Conservation (phyloP, 2,113 vertebrate genomes). For the Erinaceus europaeus region DNA sequence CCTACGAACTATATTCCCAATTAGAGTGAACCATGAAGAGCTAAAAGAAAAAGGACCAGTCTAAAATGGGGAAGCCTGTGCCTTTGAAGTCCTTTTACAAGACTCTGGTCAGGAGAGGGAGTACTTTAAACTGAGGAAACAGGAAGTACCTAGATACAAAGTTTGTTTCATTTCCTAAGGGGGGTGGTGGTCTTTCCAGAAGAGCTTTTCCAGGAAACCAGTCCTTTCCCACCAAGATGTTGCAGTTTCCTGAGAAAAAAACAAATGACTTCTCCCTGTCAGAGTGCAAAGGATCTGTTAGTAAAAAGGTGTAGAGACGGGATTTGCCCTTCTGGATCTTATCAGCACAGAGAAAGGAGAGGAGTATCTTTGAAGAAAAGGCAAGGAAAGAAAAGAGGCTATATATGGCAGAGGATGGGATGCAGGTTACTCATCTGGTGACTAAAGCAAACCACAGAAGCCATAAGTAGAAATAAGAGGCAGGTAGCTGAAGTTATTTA, state of each 20-base stretch:
- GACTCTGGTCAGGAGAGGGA: background rate
- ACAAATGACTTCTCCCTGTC: slow-evolving; percentile 23
- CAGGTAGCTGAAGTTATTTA: too few species aligned
- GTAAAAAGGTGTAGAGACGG: background rate
- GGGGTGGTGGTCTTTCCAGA: slow-evolving; percentile 3
- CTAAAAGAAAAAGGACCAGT: background rate
- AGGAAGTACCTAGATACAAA: slow-evolving; percentile 55
- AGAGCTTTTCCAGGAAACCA: slow-evolving; percentile 57
- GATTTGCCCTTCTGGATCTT: background rate
- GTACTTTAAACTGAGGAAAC: slow-evolving; percentile 58
- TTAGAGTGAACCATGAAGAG: background rate
- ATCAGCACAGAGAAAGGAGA: background rate
- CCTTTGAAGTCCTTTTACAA: slow-evolving; percentile 51
- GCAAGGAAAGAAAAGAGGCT: background rate
- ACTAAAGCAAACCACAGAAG: background rate
- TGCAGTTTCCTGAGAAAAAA: slow-evolving; percentile 48
- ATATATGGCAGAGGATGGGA: background rate
- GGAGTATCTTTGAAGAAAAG: background rate
- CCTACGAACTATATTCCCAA: background rate
- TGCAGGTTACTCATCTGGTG: background rate
- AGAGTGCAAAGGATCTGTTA: background rate
- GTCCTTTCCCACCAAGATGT: slow-evolving; percentile 49
- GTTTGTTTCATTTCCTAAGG: slow-evolving; percentile 43
- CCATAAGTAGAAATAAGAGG: background rate
- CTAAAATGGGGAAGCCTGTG: background rate